Base-by-base conservation (phyloP, 2,113 vertebrate genomes). In the Carassius carassius region DNA sequence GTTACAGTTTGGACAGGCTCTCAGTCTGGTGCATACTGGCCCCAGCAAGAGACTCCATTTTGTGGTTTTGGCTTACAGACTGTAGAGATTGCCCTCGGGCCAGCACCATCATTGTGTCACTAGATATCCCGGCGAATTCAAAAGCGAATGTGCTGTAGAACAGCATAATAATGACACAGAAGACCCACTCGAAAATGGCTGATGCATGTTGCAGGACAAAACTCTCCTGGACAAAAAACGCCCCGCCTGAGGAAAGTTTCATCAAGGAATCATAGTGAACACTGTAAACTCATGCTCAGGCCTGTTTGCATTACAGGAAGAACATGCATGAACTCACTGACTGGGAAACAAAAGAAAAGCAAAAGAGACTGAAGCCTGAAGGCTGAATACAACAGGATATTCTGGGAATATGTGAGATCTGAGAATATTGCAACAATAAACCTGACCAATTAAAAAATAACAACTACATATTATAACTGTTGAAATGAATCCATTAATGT, bases 91-190 rank as follows among this genome's bases (percentile, higher is more conserved):
- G 79, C 23, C 87, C 86, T 41, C 70, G 81, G 11, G 94, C 91
- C 74, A 97, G 92, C 58, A 96, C 95, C 91, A 96, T 90, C 84
- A 97, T 94, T 11, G 96, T 97, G 86, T 96, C 94, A 0, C 94
- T 92, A 90, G 89, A 94, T 92, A 92, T 91, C 0, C 93, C 94
- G 79, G 94, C 92, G 4, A 97, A 97, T 90, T 97, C 96, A 19
- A 96, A 95, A 56, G 95, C 94, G 77, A 97, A 97, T 0, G 96
- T 97, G 84, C 96, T 96, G 0, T 96, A 97, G 92, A 97, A 97
- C 69, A 96, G 89, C 89, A 97, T 96, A 89, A 96, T 95, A 74
- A 95, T 93, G 0, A 94, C 94, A 88, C 96, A 97, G 91, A 96
- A 97, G 83, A 96, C 67, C 96, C 96, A 97, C 88, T 97, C 96